Evolutionary conservation across 1,140 invertebrate genomes (phyloP).

Genomic region (Zaprionus inermis): DNA sequence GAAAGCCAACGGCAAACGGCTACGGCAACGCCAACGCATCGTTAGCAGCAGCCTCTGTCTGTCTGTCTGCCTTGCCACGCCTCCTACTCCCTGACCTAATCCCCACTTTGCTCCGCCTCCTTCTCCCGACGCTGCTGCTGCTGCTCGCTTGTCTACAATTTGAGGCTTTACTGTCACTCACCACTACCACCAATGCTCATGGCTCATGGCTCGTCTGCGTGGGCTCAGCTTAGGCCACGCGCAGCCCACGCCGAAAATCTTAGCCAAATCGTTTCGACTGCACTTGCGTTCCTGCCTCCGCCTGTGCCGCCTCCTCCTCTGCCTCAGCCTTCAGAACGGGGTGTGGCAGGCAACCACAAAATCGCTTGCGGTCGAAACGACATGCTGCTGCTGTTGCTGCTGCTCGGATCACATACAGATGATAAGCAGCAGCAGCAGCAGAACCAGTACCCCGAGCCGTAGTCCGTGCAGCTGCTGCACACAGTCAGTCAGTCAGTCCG

Average conservation of each 20-base stretch:
- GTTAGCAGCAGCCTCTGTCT: constrained; percentile 17
- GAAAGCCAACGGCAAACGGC: constrained; percentile 1
- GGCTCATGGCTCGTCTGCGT: constrained; percentile 42
- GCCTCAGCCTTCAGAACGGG: background rate
- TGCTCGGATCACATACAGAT: background rate
- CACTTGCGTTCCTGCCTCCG: constrained; percentile 49
- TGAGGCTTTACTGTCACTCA: constrained; percentile 76
- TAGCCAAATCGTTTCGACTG: constrained; percentile 66
- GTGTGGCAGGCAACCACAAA: constrained; percentile 45
- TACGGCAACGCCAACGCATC: constrained; percentile 54
- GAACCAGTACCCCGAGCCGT: constrained; percentile 34
- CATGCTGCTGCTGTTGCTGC: constrained; percentile 31
- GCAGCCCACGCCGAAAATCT: constrained; percentile 62
- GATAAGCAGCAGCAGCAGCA: constrained; percentile 16
- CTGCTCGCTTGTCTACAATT: constrained; percentile 62
- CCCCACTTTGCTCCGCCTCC: constrained; percentile 17
- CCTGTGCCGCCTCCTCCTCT: too few species aligned
- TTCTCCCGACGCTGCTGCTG: background rate
- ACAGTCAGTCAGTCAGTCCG: too few species aligned
- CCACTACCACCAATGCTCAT: constrained; percentile 14
- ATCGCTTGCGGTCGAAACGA: constrained; percentile 56
- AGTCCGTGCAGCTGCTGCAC: constrained; percentile 24
- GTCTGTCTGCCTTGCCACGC: background rate
- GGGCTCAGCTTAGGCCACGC: constrained; percentile 29
- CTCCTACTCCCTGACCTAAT: background rate